phyloP scores from a whole-genome alignment of 2,113 vertebrate genomes.

The Nansenia antarctica region DNA sequence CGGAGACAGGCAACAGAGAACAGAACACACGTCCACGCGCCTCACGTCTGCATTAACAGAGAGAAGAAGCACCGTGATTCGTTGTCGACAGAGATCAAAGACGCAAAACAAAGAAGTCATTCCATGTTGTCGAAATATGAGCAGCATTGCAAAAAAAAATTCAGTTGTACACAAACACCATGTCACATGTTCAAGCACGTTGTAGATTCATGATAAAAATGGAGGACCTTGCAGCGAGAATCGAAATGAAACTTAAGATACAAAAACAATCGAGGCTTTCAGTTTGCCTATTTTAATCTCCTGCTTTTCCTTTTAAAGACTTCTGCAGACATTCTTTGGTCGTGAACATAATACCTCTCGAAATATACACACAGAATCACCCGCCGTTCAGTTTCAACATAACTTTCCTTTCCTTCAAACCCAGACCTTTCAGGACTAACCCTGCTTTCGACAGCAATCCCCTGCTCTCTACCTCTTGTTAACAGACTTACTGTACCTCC shows the following conservation, averaged over 20 bases:
- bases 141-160: slow-evolving; percentile 41
- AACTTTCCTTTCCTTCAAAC: slow-evolving; percentile 6
- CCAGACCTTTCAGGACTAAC: background rate
- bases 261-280: slow-evolving; percentile 24
- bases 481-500: no score
- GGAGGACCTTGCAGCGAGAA: slow-evolving; percentile 16
- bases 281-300: slow-evolving; percentile 7
- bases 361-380: background rate
- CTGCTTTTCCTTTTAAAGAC: slow-evolving; percentile 29
- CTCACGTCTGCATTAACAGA: slow-evolving; percentile 29
- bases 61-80: slow-evolving; percentile 48
- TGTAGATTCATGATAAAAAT: slow-evolving; percentile 36
- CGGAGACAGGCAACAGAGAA: slow-evolving; percentile 41
- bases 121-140: slow-evolving; percentile 25
- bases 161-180: slow-evolving; percentile 15
- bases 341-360: slow-evolving; percentile 45
- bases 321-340: slow-evolving; percentile 72
- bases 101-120: slow-evolving; percentile 28
- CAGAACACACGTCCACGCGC: slow-evolving; percentile 40
- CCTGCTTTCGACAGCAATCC: no score
- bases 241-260: slow-evolving; percentile 1
- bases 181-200: slow-evolving; percentile 23
- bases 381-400: slow-evolving; percentile 12
- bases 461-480: no score
- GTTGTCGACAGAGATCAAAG: slow-evolving; percentile 31